Evolutionary conservation across 2,113 vertebrate species (phyloP).

Genomic region (Salvator merianae): DNA sequence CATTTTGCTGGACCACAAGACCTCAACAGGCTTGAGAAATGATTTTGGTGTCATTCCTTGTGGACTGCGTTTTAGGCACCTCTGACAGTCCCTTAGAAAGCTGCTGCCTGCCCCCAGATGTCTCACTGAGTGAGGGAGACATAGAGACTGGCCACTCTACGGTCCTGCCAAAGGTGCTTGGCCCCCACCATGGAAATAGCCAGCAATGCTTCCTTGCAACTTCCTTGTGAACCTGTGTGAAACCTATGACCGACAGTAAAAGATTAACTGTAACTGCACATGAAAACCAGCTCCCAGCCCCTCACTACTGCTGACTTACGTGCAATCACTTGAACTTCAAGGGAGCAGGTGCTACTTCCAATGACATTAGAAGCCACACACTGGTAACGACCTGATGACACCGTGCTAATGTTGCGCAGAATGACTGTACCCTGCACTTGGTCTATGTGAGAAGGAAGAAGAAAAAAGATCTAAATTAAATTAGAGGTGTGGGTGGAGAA

Average conservation of each 20-base stretch:
- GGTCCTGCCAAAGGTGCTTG: too few relatives aligned
- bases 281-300: background rate
- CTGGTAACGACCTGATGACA: constrained; percentile 94
- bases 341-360: constrained; percentile 92
- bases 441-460: constrained; percentile 78
- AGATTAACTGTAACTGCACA: background rate
- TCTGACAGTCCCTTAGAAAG: too few relatives aligned
- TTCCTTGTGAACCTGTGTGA: background rate
- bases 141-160: too few relatives aligned
- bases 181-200: too few relatives aligned
- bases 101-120: too few relatives aligned
- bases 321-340: constrained; percentile 93
- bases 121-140: too few relatives aligned
- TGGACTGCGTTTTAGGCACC: background rate
- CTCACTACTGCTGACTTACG: constrained; percentile 82
- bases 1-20: too few relatives aligned
- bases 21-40: too few relatives aligned
- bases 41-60: too few relatives aligned
- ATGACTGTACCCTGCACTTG: constrained; percentile 94
- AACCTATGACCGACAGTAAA: background rate
- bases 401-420: constrained; percentile 92
- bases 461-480: constrained; percentile 62
- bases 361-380: constrained; percentile 94
- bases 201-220: background rate
- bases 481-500: background rate